Evolutionary conservation across 2,797 vertebrate species (phyloP), one percentile per base, ranked within the genome.

Genomic region (Neomorphus geoffroyi): DNA sequence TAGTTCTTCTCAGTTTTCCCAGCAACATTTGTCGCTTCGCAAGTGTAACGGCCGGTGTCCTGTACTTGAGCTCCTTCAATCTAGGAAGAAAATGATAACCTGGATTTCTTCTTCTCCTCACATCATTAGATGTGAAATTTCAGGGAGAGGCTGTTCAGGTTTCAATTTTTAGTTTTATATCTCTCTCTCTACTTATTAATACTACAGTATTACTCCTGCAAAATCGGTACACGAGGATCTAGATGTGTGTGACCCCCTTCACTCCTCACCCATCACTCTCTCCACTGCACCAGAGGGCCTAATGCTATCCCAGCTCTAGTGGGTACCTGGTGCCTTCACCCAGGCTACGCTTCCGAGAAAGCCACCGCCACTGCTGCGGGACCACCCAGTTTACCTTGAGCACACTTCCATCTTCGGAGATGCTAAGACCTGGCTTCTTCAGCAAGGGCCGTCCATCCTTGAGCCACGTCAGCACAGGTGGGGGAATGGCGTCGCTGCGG

Each of bases 1-100:
- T 99, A 99, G 96, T 99, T 99, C 97, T 99, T 99, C 94, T 99
- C 99, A 6, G 98, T 99, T 97, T 99, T 99, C 45, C 99, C 99
- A 61, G 99, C 99, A 78, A 99, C 90, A 54, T 99, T 99, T 37
- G 98, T 98, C 10, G 99, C 99, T 96, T 99, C 98, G 13, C 99
- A 99, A n/a, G 99, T 99, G 73, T 99, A 99, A 60, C 99, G 98
- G 86, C 99, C 99, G 8, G 98, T 96, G 61, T 99, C 99, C 96
- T 98, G 98, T 87, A 99, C 97, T 84, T 99, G 99, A 92, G 98
- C 98, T 86, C 97, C 98, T 82, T 97, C 97, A 74, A 99, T 97
- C 99, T 99, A 92, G 62, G 92, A 96, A 93, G 22, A 86, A 96
- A 96, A 95, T 5, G 1, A 73, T 75, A 80, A 41, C 19, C 33